Evolutionary conservation across 1,140 invertebrate genomes (phyloP).

Genomic region (Drosophila equinoxialis): DNA sequence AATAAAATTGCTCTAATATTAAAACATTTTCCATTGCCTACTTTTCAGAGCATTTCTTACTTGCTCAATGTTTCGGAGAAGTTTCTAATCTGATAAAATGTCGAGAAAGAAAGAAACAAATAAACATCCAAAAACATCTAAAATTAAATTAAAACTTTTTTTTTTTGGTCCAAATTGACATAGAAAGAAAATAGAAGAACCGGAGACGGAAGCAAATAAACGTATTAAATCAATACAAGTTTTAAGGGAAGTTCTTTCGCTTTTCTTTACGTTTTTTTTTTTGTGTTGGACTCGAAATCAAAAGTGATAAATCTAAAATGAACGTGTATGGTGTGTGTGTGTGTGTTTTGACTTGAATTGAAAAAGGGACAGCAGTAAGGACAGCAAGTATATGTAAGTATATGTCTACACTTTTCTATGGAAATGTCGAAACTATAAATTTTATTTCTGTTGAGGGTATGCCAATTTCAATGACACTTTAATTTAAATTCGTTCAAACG

Average conservation of each 20-base stretch:
- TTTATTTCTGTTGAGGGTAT: constrained; percentile 76
- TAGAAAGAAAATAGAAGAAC: constrained; percentile 14
- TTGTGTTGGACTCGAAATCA: constrained; percentile 54
- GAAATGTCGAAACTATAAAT: constrained; percentile 74
- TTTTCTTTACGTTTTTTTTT: constrained; percentile 5
- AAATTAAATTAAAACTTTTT: constrained; percentile 72
- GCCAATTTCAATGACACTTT: constrained; percentile 80
- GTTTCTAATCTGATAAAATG: constrained; percentile 72
- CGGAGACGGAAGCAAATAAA: constrained; percentile 59
- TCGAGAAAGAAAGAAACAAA: constrained; percentile 27
- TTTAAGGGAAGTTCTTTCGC: constrained; percentile 12
- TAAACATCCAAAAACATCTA: constrained; percentile 9
- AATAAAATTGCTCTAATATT: not conserved
- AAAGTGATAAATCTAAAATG: constrained; percentile 80
- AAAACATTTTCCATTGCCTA: constrained; percentile 1
- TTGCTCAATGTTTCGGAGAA: constrained; percentile 27
- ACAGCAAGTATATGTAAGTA: constrained; percentile 26
- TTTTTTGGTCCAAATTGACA: constrained; percentile 37
- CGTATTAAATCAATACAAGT: constrained; percentile 76
- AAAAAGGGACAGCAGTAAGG: constrained; percentile 51
- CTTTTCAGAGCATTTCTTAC: not conserved
- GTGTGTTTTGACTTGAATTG: constrained; percentile 58
- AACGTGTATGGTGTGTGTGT: constrained; percentile 59
- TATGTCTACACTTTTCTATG: constrained; percentile 22
- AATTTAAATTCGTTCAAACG: constrained; percentile 81